phyloP scores from a whole-genome alignment of 2,797 vertebrate genomes.

The Eleutherodactylus coqui region DNA sequence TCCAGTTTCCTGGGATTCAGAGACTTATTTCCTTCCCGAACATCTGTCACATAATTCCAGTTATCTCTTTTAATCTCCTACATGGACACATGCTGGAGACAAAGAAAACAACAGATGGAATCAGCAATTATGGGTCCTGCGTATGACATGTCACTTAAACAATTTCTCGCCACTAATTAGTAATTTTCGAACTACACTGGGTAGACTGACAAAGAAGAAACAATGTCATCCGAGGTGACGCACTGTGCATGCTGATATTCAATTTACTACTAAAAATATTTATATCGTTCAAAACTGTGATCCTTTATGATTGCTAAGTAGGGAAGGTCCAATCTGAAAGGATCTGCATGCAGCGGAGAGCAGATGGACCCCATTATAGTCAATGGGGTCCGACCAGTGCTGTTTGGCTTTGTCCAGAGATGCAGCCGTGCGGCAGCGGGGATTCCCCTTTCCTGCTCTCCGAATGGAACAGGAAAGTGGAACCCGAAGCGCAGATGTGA shows the following conservation, averaged over 20 bases:
- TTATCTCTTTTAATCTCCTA: conserved; percentile 46
- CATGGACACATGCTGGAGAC: conserved; percentile 24
- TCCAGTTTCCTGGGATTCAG: conserved; percentile 3
- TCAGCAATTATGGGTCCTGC: conserved; percentile 25
- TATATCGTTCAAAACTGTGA: neutral
- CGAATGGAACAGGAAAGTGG: too few species aligned
- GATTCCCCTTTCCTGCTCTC: too few species aligned
- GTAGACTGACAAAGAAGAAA: neutral
- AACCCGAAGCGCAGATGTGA: too few species aligned
- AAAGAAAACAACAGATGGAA: conserved; percentile 54
- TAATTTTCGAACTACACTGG: conserved; percentile 11
- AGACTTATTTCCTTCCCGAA: conserved; percentile 32
- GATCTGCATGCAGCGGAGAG: too few species aligned
- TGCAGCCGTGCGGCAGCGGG: too few species aligned
- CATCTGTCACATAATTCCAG: conserved; percentile 48
- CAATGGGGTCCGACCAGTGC: too few species aligned
- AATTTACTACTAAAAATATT: neutral
- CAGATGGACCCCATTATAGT: too few species aligned
- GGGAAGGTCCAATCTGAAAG: too few species aligned
- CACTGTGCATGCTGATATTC: neutral
- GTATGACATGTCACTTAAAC: conserved; percentile 17
- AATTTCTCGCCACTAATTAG: conserved; percentile 36
- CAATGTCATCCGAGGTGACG: neutral
- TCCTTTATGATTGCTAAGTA: too few species aligned
- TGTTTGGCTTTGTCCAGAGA: too few species aligned